Base-by-base conservation (phyloP, 2,888 invertebrate genomes). In the Parascotia fuliginaria region DNA sequence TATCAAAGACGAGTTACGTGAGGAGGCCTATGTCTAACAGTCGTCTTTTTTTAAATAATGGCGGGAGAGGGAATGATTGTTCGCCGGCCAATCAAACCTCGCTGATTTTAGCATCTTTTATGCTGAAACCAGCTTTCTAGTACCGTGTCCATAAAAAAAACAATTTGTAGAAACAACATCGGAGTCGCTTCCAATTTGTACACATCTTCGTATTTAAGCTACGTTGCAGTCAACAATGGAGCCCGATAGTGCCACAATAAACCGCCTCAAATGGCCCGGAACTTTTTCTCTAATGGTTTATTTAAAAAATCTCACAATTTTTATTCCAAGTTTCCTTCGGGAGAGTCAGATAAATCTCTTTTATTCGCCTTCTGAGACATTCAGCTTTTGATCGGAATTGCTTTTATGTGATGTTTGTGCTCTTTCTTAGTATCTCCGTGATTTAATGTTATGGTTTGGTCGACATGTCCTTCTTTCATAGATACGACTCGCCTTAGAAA, bases 271-370 rank as follows among this genome's bases (percentile, higher is more conserved):
- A 90, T 89, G 88, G 88, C 71, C 81, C 87, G 89, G 88, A 89
- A 90, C 89, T 90, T 91, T 89, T 89, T 88, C 87, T 87, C 79
- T 88, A 88, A 89, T 89, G 89, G 86, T 90, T 90, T 89, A 88
- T 90, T 91, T 89, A 88, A 89, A 89, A 84, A 89, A 89, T 88
- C 85, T 82, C 79, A 84, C 85, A 87, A 82, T 89, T 90, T 89
- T 87, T 87, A 89, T 87, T 88, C 80, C 77, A 81, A 85, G 80
- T 87, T 86, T 86, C 83, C 85, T 87, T 84, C 77, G 73, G 78
- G 79, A 79, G 75, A 69, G 70, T 65, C 70, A 65, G 55, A 89
- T 91, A 91, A 89, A 91, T 89, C 89, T 84, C 63, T 77, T 89
- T 89, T 89, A 89, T 90, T 81, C 75, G 70, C 73, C 82, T 77